These are phyloP conservation scores for Antheraea pernyi DNA, from an alignment of 1,140 invertebrate genomes.

Conservation along the genomic window DNA sequence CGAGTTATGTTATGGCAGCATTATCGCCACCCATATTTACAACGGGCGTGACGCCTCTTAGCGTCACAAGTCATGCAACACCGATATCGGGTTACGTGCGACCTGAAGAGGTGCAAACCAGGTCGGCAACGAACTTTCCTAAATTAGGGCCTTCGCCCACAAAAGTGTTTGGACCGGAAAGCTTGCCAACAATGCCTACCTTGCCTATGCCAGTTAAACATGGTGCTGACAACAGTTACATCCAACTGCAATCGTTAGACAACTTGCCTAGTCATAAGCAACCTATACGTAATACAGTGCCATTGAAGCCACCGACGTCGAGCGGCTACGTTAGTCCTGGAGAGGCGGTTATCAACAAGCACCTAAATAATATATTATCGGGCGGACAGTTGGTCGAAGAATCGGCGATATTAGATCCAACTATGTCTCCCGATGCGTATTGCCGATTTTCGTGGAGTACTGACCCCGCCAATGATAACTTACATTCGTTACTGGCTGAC, in stretches of 20 bases:
- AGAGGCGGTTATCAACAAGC: conserved; percentile 67
- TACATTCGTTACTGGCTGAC: conserved; percentile 61
- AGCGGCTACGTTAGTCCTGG: conserved; percentile 62
- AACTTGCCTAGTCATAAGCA: conserved; percentile 62
- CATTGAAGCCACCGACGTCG: conserved; percentile 49
- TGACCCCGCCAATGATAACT: conserved; percentile 68
- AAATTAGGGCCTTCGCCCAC: conserved; percentile 44
- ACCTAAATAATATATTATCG: conserved; percentile 60
- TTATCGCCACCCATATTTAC: conserved; percentile 57
- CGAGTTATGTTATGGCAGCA: conserved; percentile 67
- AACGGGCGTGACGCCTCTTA: conserved; percentile 38
- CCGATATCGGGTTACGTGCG: conserved; percentile 60
- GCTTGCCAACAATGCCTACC: conserved; percentile 66
- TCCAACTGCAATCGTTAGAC: conserved; percentile 67
- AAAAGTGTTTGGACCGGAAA: conserved; percentile 58
- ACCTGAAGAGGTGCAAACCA: conserved; percentile 51
- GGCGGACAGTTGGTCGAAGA: conserved; percentile 55
- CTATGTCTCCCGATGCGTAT: conserved; percentile 73
- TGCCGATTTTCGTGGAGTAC: conserved; percentile 75
- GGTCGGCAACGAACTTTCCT: conserved; percentile 48
- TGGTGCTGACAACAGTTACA: conserved; percentile 59
- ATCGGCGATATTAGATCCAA: conserved; percentile 57
- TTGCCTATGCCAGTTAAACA: conserved; percentile 60
- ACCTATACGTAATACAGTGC: conserved; percentile 46
- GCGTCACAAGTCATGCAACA: conserved; percentile 33